Evolutionary conservation across 2,888 invertebrate species (phyloP).

Genomic region (Oscheius onirici): DNA sequence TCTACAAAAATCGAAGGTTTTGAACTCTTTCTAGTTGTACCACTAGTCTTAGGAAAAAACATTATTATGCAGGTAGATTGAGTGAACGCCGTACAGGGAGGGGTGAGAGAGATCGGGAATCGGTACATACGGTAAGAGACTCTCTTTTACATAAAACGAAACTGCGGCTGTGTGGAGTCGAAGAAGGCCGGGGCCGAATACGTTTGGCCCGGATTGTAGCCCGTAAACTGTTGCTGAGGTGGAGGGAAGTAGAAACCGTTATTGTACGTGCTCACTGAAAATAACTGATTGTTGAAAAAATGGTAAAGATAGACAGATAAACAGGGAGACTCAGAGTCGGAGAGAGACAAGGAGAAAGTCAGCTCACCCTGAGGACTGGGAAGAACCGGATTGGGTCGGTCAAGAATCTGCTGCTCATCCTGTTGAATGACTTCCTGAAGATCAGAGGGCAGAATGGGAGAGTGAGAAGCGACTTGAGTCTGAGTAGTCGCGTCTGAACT

Average conservation of each 20-base stretch:
- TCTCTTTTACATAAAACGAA: slow-evolving; percentile 22
- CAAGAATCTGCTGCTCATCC: not conserved
- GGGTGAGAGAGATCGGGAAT: slow-evolving; percentile 22
- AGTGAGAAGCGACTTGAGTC: slow-evolving; percentile 25
- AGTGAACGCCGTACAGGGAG: slow-evolving; percentile 14
- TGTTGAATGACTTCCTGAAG: slow-evolving; percentile 23
- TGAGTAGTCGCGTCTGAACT: slow-evolving; percentile 39
- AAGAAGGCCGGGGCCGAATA: slow-evolving; percentile 29
- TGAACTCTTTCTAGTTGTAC: slow-evolving; percentile 7
- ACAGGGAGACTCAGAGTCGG: too few relatives aligned
- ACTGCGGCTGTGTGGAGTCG: slow-evolving; percentile 27
- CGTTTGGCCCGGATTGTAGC: not conserved
- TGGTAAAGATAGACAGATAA: too few relatives aligned
- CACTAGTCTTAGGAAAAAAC: not conserved
- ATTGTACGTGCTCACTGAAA: slow-evolving; percentile 15
- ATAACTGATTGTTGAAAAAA: too few relatives aligned
- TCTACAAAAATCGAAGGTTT: too few relatives aligned
- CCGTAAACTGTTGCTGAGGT: slow-evolving; percentile 19
- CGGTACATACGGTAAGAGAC: slow-evolving; percentile 22
- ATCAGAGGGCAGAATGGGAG: slow-evolving; percentile 32
- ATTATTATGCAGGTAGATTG: slow-evolving; percentile 30
- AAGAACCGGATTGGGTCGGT: slow-evolving; percentile 17
- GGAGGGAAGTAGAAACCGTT: slow-evolving; percentile 8
- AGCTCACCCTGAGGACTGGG: slow-evolving; percentile 25
- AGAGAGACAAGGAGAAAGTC: not conserved